Conservation (phyloP, 2,888 invertebrate species). For the Tillus elongatus region DNA sequence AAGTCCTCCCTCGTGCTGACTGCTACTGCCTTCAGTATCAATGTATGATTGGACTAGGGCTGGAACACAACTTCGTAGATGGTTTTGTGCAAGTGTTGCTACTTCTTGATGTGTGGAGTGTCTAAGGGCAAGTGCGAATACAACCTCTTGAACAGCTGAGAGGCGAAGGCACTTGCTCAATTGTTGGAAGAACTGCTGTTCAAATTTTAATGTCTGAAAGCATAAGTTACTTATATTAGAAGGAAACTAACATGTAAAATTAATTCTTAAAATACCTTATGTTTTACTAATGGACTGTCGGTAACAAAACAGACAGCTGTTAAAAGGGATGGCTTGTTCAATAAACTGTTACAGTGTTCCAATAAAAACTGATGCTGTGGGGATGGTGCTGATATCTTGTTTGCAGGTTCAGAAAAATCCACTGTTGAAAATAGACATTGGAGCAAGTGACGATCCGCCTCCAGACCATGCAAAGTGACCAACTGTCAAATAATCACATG, state of each 20-base stretch:
- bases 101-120: constrained; percentile 73
- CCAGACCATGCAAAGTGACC: constrained; percentile 84
- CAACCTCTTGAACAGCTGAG: constrained; percentile 83
- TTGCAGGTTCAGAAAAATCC: constrained; percentile 62
- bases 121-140: constrained; percentile 76
- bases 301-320: constrained; percentile 83
- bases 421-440: constrained; percentile 87
- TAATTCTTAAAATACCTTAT: constrained; percentile 49
- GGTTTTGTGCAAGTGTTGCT: constrained; percentile 62
- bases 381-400: constrained; percentile 49
- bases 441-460: constrained; percentile 94
- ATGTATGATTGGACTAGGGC: constrained; percentile 79
- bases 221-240: too few species aligned
- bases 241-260: constrained; percentile 1
- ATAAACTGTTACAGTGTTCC: constrained; percentile 67
- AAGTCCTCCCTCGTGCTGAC: constrained; percentile 67
- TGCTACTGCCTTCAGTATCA: constrained; percentile 66
- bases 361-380: constrained; percentile 66
- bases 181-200: constrained; percentile 71
- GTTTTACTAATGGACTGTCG: constrained; percentile 68
- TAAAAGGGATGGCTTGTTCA: constrained; percentile 78
- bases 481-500: constrained; percentile 61
- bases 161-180: constrained; percentile 79
- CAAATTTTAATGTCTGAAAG: constrained; percentile 65
- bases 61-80: constrained; percentile 73